Percentiles rank a stretch among this genome's conserved stretches.
phyloP scores from a whole-genome alignment of 2,113 vertebrate species.

The Tor tambroides region DNA sequence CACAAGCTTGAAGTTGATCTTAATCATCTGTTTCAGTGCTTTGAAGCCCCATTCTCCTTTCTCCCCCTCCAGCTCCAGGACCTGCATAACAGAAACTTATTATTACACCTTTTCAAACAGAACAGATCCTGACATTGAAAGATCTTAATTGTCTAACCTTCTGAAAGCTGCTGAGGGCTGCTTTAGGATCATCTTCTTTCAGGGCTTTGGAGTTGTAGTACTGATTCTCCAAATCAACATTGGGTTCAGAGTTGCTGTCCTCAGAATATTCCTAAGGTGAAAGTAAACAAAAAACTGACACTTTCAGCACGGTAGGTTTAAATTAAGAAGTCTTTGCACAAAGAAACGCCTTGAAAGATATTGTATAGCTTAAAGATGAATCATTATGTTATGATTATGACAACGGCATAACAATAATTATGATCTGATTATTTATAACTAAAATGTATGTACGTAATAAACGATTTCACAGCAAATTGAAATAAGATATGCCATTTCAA shows the following conservation, averaged over 20 bases:
- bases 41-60: slow-evolving; percentile 99
- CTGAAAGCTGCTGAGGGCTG: slow-evolving; percentile 97
- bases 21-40: slow-evolving; percentile 99
- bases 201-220: slow-evolving; percentile 99
- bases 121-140: not conserved
- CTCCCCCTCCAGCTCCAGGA: slow-evolving; percentile 97
- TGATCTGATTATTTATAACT: not conserved
- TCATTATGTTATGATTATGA: not conserved
- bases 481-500: too few relatives aligned
- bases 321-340: not conserved
- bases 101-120: not conserved
- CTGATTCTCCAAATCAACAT: slow-evolving; percentile 99
- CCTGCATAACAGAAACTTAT: slow-evolving; percentile 72
- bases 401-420: not conserved
- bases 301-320: not conserved
- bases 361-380: not conserved
- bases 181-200: slow-evolving; percentile 99
- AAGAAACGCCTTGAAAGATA: not conserved
- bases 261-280: slow-evolving; percentile 95
- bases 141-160: slow-evolving; percentile 78
- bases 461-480: not conserved
- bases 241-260: slow-evolving; percentile 99
- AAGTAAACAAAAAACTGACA: slow-evolving; percentile 2
- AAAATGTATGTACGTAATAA: not conserved
- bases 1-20: slow-evolving; percentile 99